Conservation (phyloP, 2,888 invertebrate genomes). For the Cremastinae sp. region DNA sequence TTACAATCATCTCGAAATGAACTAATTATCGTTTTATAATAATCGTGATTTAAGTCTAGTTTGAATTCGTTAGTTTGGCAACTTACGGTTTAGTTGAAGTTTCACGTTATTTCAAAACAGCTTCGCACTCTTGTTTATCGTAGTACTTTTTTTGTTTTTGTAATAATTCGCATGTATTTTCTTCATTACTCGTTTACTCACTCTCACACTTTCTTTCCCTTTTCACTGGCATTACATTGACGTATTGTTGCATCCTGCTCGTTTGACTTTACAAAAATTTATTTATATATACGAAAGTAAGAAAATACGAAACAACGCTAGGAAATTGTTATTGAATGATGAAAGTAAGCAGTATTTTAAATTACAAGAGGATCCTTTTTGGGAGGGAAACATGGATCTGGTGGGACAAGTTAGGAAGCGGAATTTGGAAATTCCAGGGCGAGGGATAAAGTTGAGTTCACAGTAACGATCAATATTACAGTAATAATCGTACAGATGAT, state of each 20-base stretch:
- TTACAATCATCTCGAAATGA: slow-evolving; percentile 67
- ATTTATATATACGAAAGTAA: slow-evolving; percentile 78
- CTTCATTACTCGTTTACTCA: slow-evolving; percentile 39
- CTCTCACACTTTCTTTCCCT: slow-evolving; percentile 28
- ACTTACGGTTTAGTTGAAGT: slow-evolving; percentile 76
- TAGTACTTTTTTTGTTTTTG: slow-evolving; percentile 65
- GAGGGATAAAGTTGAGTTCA: slow-evolving; percentile 73
- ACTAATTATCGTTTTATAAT: slow-evolving; percentile 49
- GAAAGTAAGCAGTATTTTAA: slow-evolving; percentile 75
- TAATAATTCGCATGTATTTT: slow-evolving; percentile 73
- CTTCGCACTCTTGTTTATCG: slow-evolving; percentile 25
- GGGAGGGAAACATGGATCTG: slow-evolving; percentile 60
- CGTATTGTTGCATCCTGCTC: slow-evolving; percentile 71
- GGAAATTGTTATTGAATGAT: slow-evolving; percentile 75
- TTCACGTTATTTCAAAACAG: slow-evolving; percentile 60
- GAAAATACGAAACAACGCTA: slow-evolving; percentile 80
- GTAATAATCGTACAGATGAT: slow-evolving; percentile 78
- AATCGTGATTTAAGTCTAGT: slow-evolving; percentile 70
- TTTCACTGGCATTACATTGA: slow-evolving; percentile 74
- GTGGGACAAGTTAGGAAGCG: slow-evolving; percentile 46
- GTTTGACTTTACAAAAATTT: slow-evolving; percentile 76
- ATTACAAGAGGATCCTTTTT: slow-evolving; percentile 68
- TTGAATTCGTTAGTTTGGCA: slow-evolving; percentile 77
- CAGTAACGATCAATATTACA: slow-evolving; percentile 79
- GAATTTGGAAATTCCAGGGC: slow-evolving; percentile 62